Evolutionary conservation across 2,888 invertebrate species (phyloP), one percentile per base, ranked within the genome.

Genomic region (Xanthostigma xanthostigma): DNA sequence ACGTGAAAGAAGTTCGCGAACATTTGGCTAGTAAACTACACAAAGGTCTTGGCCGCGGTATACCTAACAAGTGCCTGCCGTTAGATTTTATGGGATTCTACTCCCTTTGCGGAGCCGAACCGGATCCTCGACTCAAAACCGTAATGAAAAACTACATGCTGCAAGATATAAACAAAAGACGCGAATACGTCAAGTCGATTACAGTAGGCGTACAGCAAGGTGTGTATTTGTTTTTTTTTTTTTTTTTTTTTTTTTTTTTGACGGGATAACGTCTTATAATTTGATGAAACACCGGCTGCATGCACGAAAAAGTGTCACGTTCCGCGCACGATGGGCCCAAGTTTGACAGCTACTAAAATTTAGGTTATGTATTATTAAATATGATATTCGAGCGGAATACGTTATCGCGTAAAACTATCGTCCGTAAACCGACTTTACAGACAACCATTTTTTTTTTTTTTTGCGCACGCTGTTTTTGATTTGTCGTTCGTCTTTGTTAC

Each of bases 41-140:
- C 67, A 94, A 95, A 72, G 92, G 91, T 49, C 68, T 85, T 46
- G 73, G 78, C 40, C 68, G 87, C 68, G 88, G 90, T 53, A 79
- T 92, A 55, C 90, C 91, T 3, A 84, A 86, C 62, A 88, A 89
- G 64, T 91, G 90, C 62, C 73, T 97, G 53, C 96, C 96, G 1
- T 71, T 97, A 48, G 94, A 96, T 70, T 97, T 95, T 71, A 91
- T 96, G 92, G 90, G 92, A 13, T 89, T 90, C 67, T 94, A 96
- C 69, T 88, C 87, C 36, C 70, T 96, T 49, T 88, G 84, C 36
- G 95, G 94, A 0, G 79, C 86, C 54, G 95, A 96, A 69, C 79
- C 84, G 9, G 88, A 93, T 59, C 79, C 84, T 52, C 82, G 86
- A 61, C 71, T 86, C 40, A 80, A 81, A 55, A 64, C 69, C 35